Evolutionary conservation across 2,888 invertebrate species (phyloP).

Genomic region (Caenorhabditis panamensis): DNA sequence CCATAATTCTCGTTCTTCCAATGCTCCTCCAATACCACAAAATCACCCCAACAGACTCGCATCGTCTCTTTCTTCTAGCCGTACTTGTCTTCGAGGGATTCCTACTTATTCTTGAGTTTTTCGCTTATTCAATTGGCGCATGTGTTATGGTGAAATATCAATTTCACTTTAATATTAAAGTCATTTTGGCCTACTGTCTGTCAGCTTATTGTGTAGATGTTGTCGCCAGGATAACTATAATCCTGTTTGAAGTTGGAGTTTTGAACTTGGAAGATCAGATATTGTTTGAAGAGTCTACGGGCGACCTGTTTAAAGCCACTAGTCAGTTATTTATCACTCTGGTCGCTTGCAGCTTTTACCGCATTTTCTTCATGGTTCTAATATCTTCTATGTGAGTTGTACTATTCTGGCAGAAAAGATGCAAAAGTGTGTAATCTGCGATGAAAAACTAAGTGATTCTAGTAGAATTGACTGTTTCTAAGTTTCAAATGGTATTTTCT

Average conservation of each 20-base stretch:
- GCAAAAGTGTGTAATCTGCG: no score
- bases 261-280: constrained; percentile 12
- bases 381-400: constrained; percentile 27
- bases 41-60: not conserved
- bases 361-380: constrained; percentile 23
- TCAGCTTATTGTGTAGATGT: constrained; percentile 33
- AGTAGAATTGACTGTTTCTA: no score
- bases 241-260: constrained; percentile 19
- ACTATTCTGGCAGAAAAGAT: not conserved
- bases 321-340: constrained; percentile 9
- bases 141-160: constrained; percentile 14
- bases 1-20: not conserved
- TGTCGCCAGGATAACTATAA: constrained; percentile 15
- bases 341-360: constrained; percentile 15
- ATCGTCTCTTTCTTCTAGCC: constrained; percentile 1
- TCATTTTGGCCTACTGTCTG: constrained; percentile 2
- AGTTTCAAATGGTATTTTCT: no score
- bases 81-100: constrained; percentile 2
- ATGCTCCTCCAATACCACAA: constrained; percentile 40
- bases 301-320: not conserved
- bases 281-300: not conserved
- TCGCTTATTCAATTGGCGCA: not conserved
- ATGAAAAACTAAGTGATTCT: no score
- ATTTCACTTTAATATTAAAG: constrained; percentile 39
- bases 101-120: constrained; percentile 1